Evolutionary conservation across 2,113 vertebrate species (phyloP).

Genomic region (Crotalus viridis): DNA sequence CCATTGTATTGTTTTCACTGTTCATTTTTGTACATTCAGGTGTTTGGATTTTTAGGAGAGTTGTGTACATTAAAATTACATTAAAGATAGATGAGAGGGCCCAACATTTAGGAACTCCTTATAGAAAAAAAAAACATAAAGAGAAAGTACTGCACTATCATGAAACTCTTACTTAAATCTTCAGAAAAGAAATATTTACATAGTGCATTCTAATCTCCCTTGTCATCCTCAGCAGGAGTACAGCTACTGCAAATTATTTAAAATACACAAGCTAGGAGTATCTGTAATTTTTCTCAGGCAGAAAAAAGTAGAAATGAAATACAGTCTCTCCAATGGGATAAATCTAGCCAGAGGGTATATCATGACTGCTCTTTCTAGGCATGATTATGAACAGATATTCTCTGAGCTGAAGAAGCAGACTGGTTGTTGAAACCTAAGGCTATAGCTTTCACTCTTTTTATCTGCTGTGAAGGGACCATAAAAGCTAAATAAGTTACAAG

Average conservation of each 20-base stretch:
- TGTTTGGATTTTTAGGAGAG: background rate
- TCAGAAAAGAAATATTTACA: background rate
- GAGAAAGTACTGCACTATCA: background rate
- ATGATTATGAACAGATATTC: conserved; percentile 28
- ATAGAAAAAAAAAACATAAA: background rate
- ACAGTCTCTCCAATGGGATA: background rate
- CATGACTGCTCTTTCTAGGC: conserved; percentile 12
- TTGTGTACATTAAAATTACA: background rate
- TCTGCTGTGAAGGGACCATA: background rate
- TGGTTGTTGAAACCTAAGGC: conserved; percentile 14
- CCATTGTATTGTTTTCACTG: background rate
- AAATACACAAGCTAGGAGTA: background rate
- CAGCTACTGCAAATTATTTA: background rate
- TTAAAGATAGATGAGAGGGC: background rate
- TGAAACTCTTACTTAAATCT: background rate
- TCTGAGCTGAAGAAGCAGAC: conserved; percentile 19
- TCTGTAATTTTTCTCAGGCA: conserved; percentile 21
- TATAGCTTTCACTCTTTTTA: background rate
- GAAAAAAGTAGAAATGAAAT: background rate
- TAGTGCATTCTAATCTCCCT: background rate
- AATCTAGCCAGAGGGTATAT: conserved; percentile 12
- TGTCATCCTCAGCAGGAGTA: background rate
- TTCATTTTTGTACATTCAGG: background rate
- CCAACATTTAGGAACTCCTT: background rate
- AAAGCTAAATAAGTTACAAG: background rate